Evolutionary conservation across 2,888 invertebrate species (phyloP), one percentile per base, ranked within the genome.

Genomic region (Volucella bombylans): DNA sequence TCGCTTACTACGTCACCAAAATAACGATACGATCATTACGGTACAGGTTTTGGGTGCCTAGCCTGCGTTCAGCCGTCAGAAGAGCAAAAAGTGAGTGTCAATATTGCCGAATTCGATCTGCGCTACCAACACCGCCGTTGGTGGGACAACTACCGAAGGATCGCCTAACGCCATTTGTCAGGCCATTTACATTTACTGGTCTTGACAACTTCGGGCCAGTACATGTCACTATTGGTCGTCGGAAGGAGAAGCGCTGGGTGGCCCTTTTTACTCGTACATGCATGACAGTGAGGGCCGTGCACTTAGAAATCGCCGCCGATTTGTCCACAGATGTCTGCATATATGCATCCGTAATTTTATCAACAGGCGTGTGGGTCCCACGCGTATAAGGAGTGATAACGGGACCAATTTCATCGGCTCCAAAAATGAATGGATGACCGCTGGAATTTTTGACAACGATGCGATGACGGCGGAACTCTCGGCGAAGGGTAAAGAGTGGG

Each of bases 171-270:
- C 12, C 78, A 15, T 82, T 65, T 9, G 52, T 62, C n/a, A 31
- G 45, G 6, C 74, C 86, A 14, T 79, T 85, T 39, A 50, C 45
- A 4, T 76, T 68, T 31, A 67, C 71, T 1, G 86, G 80, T 9
- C 55, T 72, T 4, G 82, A 83, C 12, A 83, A 77, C 18, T 86
- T 83, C 62, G 80, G 73, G 0, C 81, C 81, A 1, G 15, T 83
- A 8, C 47, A 14, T 4, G 68, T 81, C 1, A 55, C 50, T 11
- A 23, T 77, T 45, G 62, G 76, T 18, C 59, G 79, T 8, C 67
- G 76, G 4, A 23, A 52, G 1, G 82, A 76, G 39, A 87, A 87
- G 65, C 61, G 82, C 1, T 82, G 72, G 52, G 57, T 72, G 1
- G 64, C 1, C 41, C 81, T n/a, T 4, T 86, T 86, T 14, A 85